Conservation (phyloP, 2,797 vertebrate genomes). For the Picus viridis region DNA sequence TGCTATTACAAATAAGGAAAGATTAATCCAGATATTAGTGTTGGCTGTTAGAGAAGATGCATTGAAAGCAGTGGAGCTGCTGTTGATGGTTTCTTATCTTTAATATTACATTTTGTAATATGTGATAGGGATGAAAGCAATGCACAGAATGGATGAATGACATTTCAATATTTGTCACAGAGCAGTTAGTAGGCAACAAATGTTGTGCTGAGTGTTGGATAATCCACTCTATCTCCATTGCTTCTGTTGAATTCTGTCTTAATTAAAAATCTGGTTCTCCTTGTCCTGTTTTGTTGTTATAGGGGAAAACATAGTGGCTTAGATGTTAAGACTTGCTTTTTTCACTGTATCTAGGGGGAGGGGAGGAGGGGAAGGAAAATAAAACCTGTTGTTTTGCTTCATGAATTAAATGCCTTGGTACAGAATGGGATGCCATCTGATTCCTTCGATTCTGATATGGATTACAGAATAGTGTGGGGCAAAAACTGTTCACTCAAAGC, state of each 20-base stretch:
- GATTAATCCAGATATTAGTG: slow-evolving; percentile 24
- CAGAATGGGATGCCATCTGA: neutral
- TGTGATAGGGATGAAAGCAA: slow-evolving; percentile 34
- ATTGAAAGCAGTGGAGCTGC: slow-evolving; percentile 12
- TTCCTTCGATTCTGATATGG: neutral
- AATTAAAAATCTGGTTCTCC: neutral
- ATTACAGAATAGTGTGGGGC: neutral
- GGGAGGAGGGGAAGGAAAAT: no score
- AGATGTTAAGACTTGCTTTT: neutral
- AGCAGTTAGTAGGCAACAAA: neutral
- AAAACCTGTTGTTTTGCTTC: neutral
- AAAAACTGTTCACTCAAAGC: neutral
- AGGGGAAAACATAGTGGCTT: neutral
- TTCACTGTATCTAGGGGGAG: neutral
- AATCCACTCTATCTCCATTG: neutral
- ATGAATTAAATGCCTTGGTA: neutral
- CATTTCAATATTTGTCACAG: neutral
- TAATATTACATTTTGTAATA: neutral
- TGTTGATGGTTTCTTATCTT: slow-evolving; percentile 40
- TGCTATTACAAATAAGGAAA: slow-evolving; percentile 47
- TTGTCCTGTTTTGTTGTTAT: neutral
- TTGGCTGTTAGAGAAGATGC: neutral
- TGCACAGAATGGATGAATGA: neutral
- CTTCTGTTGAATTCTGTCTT: neutral
- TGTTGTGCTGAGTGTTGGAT: neutral